Evolutionary conservation across 2,113 vertebrate genomes (phyloP).

Genomic region (Xenus cinereus): DNA sequence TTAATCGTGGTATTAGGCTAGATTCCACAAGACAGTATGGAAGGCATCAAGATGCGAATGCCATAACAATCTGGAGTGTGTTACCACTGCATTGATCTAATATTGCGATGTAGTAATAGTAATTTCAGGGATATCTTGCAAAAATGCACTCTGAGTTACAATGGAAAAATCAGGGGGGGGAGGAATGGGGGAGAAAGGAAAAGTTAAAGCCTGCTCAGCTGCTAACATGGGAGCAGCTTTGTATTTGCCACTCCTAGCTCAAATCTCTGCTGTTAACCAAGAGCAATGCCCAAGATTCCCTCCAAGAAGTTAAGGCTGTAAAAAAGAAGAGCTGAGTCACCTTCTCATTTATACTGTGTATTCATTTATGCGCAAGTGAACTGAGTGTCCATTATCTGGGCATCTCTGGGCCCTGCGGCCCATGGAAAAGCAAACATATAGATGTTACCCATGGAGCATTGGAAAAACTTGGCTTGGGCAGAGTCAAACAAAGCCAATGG

Average conservation of each 20-base stretch:
- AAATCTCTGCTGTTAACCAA: not conserved
- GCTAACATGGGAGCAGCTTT: not conserved
- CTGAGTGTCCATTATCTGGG: not conserved
- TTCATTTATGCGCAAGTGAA: not conserved
- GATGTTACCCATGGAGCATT: not conserved
- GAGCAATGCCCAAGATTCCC: not conserved
- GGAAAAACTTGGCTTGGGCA: not conserved
- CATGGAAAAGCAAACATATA: not conserved
- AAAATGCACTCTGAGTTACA: constrained; percentile 47
- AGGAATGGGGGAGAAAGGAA: not conserved
- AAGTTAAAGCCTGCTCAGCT: constrained; percentile 20
- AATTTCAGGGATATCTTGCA: constrained; percentile 63
- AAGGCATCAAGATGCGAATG: constrained; percentile 62
- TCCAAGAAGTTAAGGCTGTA: not conserved
- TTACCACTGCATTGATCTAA: constrained; percentile 65
- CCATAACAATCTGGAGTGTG: constrained; percentile 65
- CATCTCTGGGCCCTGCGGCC: not conserved
- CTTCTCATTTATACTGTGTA: not conserved
- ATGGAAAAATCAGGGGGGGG: not conserved
- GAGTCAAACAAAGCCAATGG: not conserved
- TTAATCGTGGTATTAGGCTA: constrained; percentile 57
- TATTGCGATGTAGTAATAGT: constrained; percentile 45
- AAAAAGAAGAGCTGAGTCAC: not conserved
- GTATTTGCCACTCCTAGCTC: not conserved
- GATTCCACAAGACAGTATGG: constrained; percentile 64